Evolutionary conservation across 1,140 invertebrate species (phyloP).

Genomic region (Drosophila sechellia): DNA sequence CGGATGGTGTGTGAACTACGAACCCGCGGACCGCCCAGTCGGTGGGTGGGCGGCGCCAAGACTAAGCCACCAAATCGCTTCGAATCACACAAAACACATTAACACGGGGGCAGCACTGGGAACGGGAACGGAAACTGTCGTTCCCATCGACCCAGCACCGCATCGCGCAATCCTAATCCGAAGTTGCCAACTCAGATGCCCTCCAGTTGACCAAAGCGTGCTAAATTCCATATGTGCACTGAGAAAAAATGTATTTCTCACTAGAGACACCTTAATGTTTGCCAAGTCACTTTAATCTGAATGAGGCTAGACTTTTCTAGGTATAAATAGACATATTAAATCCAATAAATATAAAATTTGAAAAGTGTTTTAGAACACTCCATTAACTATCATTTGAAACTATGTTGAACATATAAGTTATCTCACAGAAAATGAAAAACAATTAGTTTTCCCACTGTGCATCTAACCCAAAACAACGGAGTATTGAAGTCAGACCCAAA

Average conservation of each 20-base stretch:
- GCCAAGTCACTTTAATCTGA: too few species aligned
- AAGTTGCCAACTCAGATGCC: slow-evolving; percentile 49
- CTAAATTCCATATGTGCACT: slow-evolving; percentile 49
- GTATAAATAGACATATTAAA: too few species aligned
- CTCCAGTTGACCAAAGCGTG: slow-evolving; percentile 69
- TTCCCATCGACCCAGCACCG: slow-evolving; percentile 61
- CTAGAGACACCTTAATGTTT: too few species aligned
- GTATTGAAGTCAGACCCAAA: not conserved
- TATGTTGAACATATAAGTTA: too few species aligned
- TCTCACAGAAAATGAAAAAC: too few species aligned
- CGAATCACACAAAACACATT: slow-evolving; percentile 80
- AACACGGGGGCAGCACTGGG: slow-evolving; percentile 66
- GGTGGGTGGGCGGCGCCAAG: slow-evolving; percentile 77
- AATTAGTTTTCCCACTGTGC: slow-evolving; percentile 1
- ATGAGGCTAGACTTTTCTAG: too few species aligned
- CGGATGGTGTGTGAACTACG: slow-evolving; percentile 69
- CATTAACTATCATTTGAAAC: too few species aligned
- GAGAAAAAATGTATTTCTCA: not conserved
- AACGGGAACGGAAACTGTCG: slow-evolving; percentile 79
- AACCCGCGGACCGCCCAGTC: slow-evolving; percentile 66
- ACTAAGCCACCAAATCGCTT: slow-evolving; percentile 72
- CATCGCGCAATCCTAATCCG: slow-evolving; percentile 34
- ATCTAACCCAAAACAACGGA: slow-evolving; percentile 17
- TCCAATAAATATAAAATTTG: too few species aligned
- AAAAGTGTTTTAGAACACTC: too few species aligned